A percentile compares a stretch with the other conserved stretches of the same genome.
These are phyloP conservation scores for Cyprinodon brontotheroides DNA, from an alignment of 2,113 vertebrate species.

Conservation along the genomic window DNA sequence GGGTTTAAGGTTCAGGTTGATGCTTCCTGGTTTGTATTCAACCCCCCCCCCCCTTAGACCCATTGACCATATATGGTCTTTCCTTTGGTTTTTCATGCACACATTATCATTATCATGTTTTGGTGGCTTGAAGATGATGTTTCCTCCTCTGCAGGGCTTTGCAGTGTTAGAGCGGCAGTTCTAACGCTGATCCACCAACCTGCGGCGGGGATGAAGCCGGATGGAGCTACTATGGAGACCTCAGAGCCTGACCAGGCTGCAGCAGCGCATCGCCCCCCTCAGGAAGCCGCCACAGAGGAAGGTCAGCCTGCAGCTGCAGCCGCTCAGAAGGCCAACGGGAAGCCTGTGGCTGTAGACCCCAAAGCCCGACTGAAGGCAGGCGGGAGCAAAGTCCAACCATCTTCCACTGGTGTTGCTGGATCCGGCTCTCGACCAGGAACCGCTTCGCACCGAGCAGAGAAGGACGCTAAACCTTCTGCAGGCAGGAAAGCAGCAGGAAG, in stretches of 20 bases:
- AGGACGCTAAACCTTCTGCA: constrained; percentile 40
- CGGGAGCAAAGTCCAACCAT: constrained; percentile 26
- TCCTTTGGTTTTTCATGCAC: constrained; percentile 7
- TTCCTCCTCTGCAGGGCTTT: constrained; percentile 22
- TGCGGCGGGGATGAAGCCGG: constrained; percentile 78
- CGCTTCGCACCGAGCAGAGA: constrained; percentile 36
- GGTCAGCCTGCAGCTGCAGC: constrained; percentile 14
- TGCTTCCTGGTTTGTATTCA: constrained; percentile 48
- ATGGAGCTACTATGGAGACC: constrained; percentile 77
- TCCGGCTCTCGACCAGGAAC: constrained; percentile 39
- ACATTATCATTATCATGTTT: background rate
- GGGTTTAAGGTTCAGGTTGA: too few species aligned
- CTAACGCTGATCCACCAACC: constrained; percentile 14
- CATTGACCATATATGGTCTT: constrained; percentile 29
- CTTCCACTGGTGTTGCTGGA: constrained; percentile 26
- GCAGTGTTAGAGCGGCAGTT: background rate
- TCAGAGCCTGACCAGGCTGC: constrained; percentile 69
- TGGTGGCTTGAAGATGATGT: background rate
- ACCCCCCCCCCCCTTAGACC: constrained; percentile 43
- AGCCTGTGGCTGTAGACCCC: constrained; percentile 32
- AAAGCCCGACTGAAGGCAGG: constrained; percentile 60
- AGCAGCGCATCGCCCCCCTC: constrained; percentile 40
- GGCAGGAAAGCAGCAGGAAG: constrained; percentile 16
- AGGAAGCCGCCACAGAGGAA: constrained; percentile 44
- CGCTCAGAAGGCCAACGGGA: constrained; percentile 45